phyloP scores from a whole-genome alignment of 2,888 invertebrate genomes.

The Clostera curtula region DNA sequence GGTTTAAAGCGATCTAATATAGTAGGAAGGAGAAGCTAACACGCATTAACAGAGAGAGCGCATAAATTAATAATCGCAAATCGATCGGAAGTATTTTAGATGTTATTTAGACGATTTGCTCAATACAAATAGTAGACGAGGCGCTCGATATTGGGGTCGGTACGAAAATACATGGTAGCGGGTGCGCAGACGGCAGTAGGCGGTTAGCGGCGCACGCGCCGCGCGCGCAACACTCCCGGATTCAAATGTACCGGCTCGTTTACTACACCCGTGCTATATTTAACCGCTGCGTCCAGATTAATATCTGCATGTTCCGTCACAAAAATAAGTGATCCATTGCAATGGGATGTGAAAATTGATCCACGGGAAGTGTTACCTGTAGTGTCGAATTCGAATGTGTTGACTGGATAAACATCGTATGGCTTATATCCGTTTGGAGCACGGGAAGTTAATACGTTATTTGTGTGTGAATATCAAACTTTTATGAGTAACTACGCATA shows the following conservation, averaged over 20 bases:
- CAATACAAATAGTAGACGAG: conserved; percentile 69
- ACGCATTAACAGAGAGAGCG: too few relatives aligned
- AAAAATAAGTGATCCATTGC: conserved; percentile 52
- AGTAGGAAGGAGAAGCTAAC: too few relatives aligned
- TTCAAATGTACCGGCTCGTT: conserved; percentile 57
- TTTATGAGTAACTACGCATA: conserved; percentile 61
- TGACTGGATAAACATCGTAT: conserved; percentile 38
- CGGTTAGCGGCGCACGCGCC: conserved; percentile 67
- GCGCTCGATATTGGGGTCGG: conserved; percentile 69
- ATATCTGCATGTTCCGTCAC: conserved; percentile 62
- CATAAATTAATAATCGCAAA: conserved; percentile 42
- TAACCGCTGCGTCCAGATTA: conserved; percentile 67
- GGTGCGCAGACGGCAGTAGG: conserved; percentile 62
- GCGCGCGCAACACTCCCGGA: conserved; percentile 54
- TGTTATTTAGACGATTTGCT: conserved; percentile 64
- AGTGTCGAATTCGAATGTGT: conserved; percentile 40
- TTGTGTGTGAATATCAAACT: conserved; percentile 33
- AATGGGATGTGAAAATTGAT: conserved; percentile 55
- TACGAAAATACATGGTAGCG: conserved; percentile 68
- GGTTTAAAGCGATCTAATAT: too few relatives aligned
- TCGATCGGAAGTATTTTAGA: conserved; percentile 51
- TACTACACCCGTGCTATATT: conserved; percentile 60
- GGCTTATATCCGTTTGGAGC: conserved; percentile 19
- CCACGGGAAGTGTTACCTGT: conserved; percentile 30
- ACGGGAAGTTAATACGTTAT: conserved; percentile 54